These are phyloP conservation scores for Typhlichthys subterraneus DNA, from an alignment of 2,797 vertebrate genomes.

Conservation along the genomic window DNA sequence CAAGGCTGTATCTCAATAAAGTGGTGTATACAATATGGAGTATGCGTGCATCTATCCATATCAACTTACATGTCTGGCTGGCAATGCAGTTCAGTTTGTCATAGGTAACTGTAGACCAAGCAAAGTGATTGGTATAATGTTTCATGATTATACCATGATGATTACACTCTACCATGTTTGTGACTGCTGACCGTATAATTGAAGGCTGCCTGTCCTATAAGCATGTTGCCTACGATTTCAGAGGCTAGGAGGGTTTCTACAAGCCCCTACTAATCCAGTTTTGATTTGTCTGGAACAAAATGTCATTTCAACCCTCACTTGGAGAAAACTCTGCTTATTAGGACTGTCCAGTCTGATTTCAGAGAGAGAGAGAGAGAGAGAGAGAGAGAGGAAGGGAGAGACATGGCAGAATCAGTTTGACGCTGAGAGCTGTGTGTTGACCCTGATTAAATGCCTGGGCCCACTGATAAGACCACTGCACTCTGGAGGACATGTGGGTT, in stretches of 20 bases:
- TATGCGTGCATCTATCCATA: too few species aligned
- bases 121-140: too few species aligned
- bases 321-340: constrained; percentile 19
- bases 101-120: too few species aligned
- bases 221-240: not conserved
- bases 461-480: constrained; percentile 67
- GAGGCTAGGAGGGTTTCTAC: constrained; percentile 36
- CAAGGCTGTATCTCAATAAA: too few species aligned
- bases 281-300: constrained; percentile 51
- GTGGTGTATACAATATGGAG: too few species aligned
- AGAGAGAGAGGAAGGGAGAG: constrained; percentile 10
- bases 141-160: too few species aligned
- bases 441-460: constrained; percentile 71
- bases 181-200: too few species aligned
- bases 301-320: constrained; percentile 58
- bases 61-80: too few species aligned
- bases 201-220: too few species aligned
- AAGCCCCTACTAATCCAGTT: constrained; percentile 60
- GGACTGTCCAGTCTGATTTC: constrained; percentile 26
- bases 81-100: too few species aligned
- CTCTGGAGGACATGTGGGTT: constrained; percentile 44
- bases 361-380: constrained; percentile 27
- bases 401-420: constrained; percentile 48
- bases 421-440: constrained; percentile 63
- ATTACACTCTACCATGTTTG: too few species aligned